These are phyloP conservation scores for Macropodus opercularis DNA, from an alignment of 2,797 vertebrate genomes.

Conservation along the genomic window DNA sequence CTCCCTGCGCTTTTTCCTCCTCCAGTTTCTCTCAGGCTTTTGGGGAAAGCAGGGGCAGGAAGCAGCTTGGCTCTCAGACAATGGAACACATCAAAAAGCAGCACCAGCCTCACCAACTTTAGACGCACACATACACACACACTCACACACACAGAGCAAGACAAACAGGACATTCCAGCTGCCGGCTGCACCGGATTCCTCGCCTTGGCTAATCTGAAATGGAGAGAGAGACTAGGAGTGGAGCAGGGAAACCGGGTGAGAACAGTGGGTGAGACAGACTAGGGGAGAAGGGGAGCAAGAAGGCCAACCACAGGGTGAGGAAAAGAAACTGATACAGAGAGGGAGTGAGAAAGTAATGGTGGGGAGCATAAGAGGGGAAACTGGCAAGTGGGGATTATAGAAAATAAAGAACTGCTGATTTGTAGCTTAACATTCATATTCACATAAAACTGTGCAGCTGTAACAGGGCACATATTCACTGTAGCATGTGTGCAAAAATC, in stretches of 20 bases:
- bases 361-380: slow-evolving; percentile 18
- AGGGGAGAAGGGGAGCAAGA: slow-evolving; percentile 40
- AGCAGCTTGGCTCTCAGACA: slow-evolving; percentile 85
- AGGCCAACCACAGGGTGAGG: slow-evolving; percentile 41
- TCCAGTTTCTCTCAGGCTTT: slow-evolving; percentile 68
- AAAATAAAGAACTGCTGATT: slow-evolving; percentile 1
- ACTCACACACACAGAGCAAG: slow-evolving; percentile 75
- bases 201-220: slow-evolving; percentile 81
- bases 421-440: not conserved
- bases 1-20: slow-evolving; percentile 35
- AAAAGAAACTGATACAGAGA: slow-evolving; percentile 24
- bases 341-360: slow-evolving; percentile 12
- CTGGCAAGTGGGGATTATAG: not conserved
- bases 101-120: slow-evolving; percentile 78
- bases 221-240: slow-evolving; percentile 78
- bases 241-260: slow-evolving; percentile 65
- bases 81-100: slow-evolving; percentile 86
- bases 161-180: slow-evolving; percentile 89
- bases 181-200: slow-evolving; percentile 85
- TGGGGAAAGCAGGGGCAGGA: slow-evolving; percentile 77
- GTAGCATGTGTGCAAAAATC: not conserved
- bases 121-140: slow-evolving; percentile 42
- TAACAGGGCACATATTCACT: not conserved
- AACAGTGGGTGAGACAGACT: slow-evolving; percentile 51
- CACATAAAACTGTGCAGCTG: not conserved